Evolutionary conservation across 1,140 invertebrate species (phyloP).

Genomic region (Drosophila biarmipes): DNA sequence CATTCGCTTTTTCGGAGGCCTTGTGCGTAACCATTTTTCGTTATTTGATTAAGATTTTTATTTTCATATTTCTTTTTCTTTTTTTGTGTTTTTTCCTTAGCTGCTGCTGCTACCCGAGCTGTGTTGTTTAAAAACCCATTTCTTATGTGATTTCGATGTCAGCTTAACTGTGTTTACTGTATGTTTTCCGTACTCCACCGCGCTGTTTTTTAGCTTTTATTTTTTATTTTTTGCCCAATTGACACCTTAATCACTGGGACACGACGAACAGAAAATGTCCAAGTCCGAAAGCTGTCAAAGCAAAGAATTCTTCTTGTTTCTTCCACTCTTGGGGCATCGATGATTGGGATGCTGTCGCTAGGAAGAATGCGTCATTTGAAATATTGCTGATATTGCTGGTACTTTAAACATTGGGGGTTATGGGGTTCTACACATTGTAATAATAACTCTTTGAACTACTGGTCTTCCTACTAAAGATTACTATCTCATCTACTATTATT

Average conservation of each 20-base stretch:
- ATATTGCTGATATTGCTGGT: neutral
- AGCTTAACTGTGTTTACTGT: constrained; percentile 48
- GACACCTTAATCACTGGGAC: constrained; percentile 72
- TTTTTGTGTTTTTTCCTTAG: constrained; percentile 33
- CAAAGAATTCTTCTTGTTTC: constrained; percentile 43
- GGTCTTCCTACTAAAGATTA: too few species aligned
- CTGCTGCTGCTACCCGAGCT: constrained; percentile 13
- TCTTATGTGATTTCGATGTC: constrained; percentile 51
- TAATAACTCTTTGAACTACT: too few species aligned
- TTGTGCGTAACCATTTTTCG: constrained; percentile 54
- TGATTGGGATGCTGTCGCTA: constrained; percentile 19
- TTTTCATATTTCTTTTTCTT: constrained; percentile 15
- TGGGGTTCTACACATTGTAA: too few species aligned
- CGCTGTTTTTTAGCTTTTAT: constrained; percentile 17
- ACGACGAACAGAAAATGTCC: constrained; percentile 33
- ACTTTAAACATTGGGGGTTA: neutral
- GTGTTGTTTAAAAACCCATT: constrained; percentile 53
- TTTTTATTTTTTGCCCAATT: constrained; percentile 27
- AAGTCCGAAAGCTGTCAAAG: constrained; percentile 53
- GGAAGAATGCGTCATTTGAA: constrained; percentile 20
- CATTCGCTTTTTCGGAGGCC: constrained; percentile 32
- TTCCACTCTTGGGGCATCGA: constrained; percentile 1
- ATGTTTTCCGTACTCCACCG: constrained; percentile 11
- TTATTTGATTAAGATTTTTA: constrained; percentile 48
- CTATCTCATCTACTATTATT: too few species aligned